Evolutionary conservation across 2,113 vertebrate genomes (phyloP), one percentile per base, ranked within the genome.

Genomic region (Potamarius usumacintae): DNA sequence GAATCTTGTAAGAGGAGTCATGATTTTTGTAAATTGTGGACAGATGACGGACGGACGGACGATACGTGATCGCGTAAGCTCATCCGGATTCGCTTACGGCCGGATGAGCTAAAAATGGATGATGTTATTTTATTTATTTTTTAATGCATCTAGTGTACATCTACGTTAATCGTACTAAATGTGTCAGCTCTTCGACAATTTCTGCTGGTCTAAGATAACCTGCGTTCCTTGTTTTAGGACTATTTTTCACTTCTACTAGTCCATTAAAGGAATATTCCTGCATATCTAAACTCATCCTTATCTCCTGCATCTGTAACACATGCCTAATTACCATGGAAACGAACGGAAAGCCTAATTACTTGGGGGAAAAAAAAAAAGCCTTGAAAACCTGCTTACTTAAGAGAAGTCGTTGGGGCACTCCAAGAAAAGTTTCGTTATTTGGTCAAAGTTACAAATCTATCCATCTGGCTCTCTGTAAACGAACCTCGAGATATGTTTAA

Each of bases 131-230:
- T 4, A 42, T 42, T 42, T 42, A 42, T 42, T 42, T 42, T 42
- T 42, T 42, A 42, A 89, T 50, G 25, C 42, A 52, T 1, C 90
- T 90, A 93, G 92, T 91, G 81, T 89, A 89, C 76, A 91, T 89
- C 89, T 87, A 92, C 93, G 94, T 93, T 91, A 92, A 92, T 93
- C 90, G 89, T 92, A 91, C 93, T 92, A 89, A 91, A 92, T 89
- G 92, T 92, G 91, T 94, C 93, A 92, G 93, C 93, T 94, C 91
- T 93, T 90, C 90, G 86, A 90, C 91, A 92, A 94, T 94, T 94
- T 91, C 93, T 83, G 92, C 84, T 92, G 0, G 91, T 92, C 93
- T 92, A 62, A 88, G 94, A 93, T 92, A 74, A 92, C 88, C 14
- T 53, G 57, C 86, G 84, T 82, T 48, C 60, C 20, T 55, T 78